Conservation (phyloP, 2,888 invertebrate species). For the Sarcophaga subvicina region DNA sequence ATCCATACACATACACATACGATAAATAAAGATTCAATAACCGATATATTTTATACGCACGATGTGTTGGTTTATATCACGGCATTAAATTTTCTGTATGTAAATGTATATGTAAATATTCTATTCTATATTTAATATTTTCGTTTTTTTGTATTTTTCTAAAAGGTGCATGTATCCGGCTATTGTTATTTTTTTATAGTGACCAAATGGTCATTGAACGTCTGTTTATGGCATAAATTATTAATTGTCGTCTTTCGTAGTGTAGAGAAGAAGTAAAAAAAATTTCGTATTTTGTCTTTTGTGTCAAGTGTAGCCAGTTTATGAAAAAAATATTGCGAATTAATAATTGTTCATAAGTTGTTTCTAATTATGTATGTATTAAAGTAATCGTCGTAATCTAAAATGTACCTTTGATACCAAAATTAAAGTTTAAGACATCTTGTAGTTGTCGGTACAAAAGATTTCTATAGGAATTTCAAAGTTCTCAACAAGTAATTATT, state of each 20-base stretch:
- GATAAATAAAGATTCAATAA: neutral
- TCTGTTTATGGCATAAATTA: constrained; percentile 39
- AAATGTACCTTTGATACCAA: too few relatives aligned
- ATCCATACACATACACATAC: neutral
- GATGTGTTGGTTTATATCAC: neutral
- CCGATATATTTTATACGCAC: neutral
- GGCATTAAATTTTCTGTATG: neutral
- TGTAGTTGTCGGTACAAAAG: too few relatives aligned
- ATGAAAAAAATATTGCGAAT: constrained; percentile 10
- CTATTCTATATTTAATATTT: constrained; percentile 48
- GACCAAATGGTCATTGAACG: constrained; percentile 54
- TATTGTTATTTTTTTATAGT: constrained; percentile 8
- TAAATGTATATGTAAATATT: neutral
- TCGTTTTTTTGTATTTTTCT: constrained; percentile 30
- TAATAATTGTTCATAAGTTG: neutral
- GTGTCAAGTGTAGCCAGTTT: constrained; percentile 50
- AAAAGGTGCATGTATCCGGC: constrained; percentile 63
- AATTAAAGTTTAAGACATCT: too few relatives aligned
- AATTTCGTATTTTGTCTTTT: constrained; percentile 29
- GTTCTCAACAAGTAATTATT: too few relatives aligned
- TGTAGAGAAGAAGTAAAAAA: neutral
- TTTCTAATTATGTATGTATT: neutral
- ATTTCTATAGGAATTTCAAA: too few relatives aligned
- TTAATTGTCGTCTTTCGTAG: neutral
- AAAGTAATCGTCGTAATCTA: neutral